Percentiles rank a stretch among this genome's conserved stretches.
phyloP scores from a whole-genome alignment of 1,140 invertebrate genomes.

The Gonioctena quinquepunctata region DNA sequence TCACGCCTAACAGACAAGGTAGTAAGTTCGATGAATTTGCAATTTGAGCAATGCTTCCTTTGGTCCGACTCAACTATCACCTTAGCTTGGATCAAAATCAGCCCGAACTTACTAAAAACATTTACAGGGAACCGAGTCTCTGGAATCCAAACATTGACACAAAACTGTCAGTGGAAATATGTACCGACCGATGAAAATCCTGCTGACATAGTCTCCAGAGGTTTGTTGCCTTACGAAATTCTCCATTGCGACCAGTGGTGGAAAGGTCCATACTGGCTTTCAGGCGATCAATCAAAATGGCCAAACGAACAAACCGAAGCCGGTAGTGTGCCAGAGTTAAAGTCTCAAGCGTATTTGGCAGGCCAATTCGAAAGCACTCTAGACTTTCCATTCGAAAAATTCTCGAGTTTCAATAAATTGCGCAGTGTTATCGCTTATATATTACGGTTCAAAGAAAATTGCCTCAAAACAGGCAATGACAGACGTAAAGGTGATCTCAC shows the following conservation, averaged over 20 bases:
- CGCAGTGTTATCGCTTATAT: neutral
- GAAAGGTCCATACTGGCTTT: slow-evolving; percentile 6
- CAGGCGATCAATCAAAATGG: neutral
- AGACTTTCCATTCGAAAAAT: slow-evolving; percentile 26
- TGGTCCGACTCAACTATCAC: slow-evolving; percentile 30
- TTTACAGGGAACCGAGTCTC: slow-evolving; percentile 50
- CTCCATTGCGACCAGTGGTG: slow-evolving; percentile 48
- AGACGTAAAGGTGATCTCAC: neutral
- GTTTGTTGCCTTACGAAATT: slow-evolving; percentile 5
- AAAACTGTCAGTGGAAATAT: slow-evolving; percentile 44
- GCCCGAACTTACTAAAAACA: slow-evolving; percentile 33
- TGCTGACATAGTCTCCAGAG: slow-evolving; percentile 48
- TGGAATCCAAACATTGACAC: slow-evolving; percentile 48
- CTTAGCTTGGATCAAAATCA: slow-evolving; percentile 40
- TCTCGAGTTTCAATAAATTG: neutral
- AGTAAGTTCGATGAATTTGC: neutral
- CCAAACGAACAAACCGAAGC: neutral
- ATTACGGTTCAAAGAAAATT: neutral
- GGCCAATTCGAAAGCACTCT: neutral
- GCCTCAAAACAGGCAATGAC: neutral
- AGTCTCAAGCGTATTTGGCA: neutral
- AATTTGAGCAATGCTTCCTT: neutral
- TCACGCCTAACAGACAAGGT: neutral
- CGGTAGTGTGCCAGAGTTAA: neutral
- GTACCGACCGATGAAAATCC: slow-evolving; percentile 52